phyloP scores from a whole-genome alignment of 2,888 invertebrate species.

The Anorthoa munda region DNA sequence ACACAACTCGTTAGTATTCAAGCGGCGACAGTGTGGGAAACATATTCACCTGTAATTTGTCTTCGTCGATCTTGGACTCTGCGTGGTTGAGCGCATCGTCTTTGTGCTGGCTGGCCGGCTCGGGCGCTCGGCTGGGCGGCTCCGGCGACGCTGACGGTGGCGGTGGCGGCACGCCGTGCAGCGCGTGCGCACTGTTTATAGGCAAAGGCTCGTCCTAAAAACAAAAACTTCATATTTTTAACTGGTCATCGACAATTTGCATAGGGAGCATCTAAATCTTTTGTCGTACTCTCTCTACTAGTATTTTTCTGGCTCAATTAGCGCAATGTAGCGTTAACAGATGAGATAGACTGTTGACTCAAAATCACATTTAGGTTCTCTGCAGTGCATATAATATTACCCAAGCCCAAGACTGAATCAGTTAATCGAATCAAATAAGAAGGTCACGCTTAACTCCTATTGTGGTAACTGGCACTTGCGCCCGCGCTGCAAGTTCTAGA shows the following conservation, averaged over 20 bases:
- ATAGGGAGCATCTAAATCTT: not conserved
- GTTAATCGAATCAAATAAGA: slow-evolving; percentile 48
- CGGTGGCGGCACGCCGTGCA: slow-evolving; percentile 81
- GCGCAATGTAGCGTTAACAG: not conserved
- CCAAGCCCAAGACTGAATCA: slow-evolving; percentile 25
- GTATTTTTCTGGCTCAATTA: not conserved
- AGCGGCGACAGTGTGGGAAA: slow-evolving; percentile 43
- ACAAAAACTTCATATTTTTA: not conserved
- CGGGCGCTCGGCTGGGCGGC: slow-evolving; percentile 67
- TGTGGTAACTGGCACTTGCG: slow-evolving; percentile 40
- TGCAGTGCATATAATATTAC: slow-evolving; percentile 3
- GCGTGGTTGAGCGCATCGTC: slow-evolving; percentile 86
- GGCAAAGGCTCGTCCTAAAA: slow-evolving; percentile 86
- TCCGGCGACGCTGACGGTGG: slow-evolving; percentile 72
- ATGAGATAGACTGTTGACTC: not conserved
- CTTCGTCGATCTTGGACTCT: slow-evolving; percentile 87
- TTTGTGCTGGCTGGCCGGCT: slow-evolving; percentile 76
- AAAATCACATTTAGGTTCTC: slow-evolving; percentile 3
- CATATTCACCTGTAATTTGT: slow-evolving; percentile 85
- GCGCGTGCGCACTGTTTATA: slow-evolving; percentile 86
- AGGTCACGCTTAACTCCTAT: slow-evolving; percentile 51
- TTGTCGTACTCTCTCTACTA: too few species aligned
- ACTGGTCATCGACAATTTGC: not conserved
- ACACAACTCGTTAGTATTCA: slow-evolving; percentile 37
- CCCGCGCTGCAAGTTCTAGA: slow-evolving; percentile 33